Percentiles rank a stretch among this genome's conserved stretches.
These are phyloP conservation scores for Peromyscus attwateri DNA, from an alignment of 2,797 vertebrate genomes.

Conservation along the genomic window DNA sequence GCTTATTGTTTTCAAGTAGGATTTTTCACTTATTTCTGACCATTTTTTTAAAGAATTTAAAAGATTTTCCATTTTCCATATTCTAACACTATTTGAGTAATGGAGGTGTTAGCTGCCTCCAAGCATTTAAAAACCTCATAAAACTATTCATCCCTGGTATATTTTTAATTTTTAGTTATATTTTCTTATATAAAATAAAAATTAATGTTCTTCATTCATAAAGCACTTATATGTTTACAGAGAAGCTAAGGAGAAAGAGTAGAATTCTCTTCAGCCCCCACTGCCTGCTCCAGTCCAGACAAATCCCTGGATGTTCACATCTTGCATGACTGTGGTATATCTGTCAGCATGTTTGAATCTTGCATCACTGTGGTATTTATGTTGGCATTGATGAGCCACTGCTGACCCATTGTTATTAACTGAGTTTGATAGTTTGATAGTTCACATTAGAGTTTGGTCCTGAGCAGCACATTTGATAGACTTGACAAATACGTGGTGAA, in stretches of 20 bases:
- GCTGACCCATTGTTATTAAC: not conserved
- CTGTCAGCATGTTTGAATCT: not conserved
- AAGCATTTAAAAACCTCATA: not conserved
- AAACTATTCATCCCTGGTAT: not conserved
- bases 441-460: not conserved
- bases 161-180: not conserved
- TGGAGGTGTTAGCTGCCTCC: not conserved
- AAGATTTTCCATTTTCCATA: not conserved
- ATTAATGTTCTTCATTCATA: not conserved
- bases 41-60: not conserved
- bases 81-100: conserved; percentile 18
- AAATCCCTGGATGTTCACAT: not conserved
- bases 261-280: not conserved
- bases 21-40: not conserved
- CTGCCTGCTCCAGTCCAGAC: fast-evolving
- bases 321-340: not conserved
- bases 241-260: not conserved
- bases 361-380: not conserved
- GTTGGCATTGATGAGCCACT: not conserved
- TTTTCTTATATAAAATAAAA: not conserved
- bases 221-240: not conserved
- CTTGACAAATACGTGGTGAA: not conserved
- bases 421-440: not conserved
- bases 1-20: not conserved
- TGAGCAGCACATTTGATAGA: not conserved